Evolutionary conservation across 2,888 invertebrate species (phyloP), one percentile per base, ranked within the genome.

Genomic region (Pseudococcus jackbeardsleyi): DNA sequence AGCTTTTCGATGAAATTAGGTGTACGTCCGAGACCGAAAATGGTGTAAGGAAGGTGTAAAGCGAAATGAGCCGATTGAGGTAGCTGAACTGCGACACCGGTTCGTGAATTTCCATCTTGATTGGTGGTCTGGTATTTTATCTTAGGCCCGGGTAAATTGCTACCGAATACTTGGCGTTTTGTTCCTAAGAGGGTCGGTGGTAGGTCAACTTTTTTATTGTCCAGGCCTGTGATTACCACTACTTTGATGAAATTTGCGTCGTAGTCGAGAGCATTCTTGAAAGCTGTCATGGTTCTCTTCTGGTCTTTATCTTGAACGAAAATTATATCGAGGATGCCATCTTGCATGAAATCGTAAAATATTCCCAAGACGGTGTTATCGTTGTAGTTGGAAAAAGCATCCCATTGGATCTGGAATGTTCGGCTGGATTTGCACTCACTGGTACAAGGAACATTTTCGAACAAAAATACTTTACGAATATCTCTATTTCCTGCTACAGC

Each of bases 21-120:
- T 59, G 98, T 98, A 89, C 98, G 94, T 3, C 99, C 99, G n/a
- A 99, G 93, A 1, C 99, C 99, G 92, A 99, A 99, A 90, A 98
- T 96, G 0, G 96, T 96, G 91, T 97, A 99, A 0, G 99, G 99
- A 88, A 99, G 92, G 91, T 98, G 97, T n/a, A 99, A 93, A 1
- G 98, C 94, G 91, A 96, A 96, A 91, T 98, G 96, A 0, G 98
- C 96, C 39, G 98, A 97, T 91, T 98, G 98, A 0, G 97, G 95
- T 84, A 98, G 92, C 91, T 99, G 99, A 0, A 96, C 95, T 86
- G 97, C 96, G 22, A 95, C 94, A 42, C 97, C 97, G 89, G 94
- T 95, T 89, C 97, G 94, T 85, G 94, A 93, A 86, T 94, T 94
- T 0, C 98, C 98, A 91, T 97, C 96, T 91, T 96, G 96, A n/a